A percentile compares a stretch with the other conserved stretches of the same genome.
Conservation (phyloP, 2,797 vertebrate genomes). For the Intellagama lesueurii region DNA sequence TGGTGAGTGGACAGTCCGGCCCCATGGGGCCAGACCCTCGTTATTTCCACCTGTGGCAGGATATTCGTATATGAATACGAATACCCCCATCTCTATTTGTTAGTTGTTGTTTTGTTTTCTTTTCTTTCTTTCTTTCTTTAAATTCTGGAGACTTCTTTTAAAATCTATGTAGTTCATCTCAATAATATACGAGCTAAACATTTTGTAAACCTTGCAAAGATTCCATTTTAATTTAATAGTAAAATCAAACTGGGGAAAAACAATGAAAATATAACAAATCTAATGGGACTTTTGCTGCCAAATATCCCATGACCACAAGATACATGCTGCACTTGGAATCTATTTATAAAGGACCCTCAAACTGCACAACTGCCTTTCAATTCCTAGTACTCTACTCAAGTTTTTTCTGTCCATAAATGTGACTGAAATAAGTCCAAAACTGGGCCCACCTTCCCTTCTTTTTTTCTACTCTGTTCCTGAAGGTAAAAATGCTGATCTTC, state of each 20-base stretch:
- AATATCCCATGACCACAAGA: not conserved
- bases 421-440: not conserved
- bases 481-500: not conserved
- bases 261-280: not conserved
- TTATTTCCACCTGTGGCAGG: too few species aligned
- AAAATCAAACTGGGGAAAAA: not conserved
- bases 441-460: not conserved
- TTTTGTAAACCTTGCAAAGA: not conserved
- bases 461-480: not conserved
- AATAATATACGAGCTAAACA: not conserved
- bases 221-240: not conserved
- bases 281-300: not conserved
- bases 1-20: too few species aligned
- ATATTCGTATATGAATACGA: too few species aligned
- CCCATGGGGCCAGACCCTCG: too few species aligned
- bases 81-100: too few species aligned
- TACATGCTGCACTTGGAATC: not conserved
- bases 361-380: not conserved
- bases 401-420: not conserved
- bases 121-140: too few species aligned
- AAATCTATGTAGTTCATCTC: not conserved
- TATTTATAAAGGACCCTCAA: not conserved
- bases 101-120: too few species aligned
- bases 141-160: too few species aligned
- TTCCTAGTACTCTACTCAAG: not conserved